These are phyloP conservation scores for Linepithema humile DNA, from an alignment of 1,140 invertebrate genomes.

Conservation along the genomic window DNA sequence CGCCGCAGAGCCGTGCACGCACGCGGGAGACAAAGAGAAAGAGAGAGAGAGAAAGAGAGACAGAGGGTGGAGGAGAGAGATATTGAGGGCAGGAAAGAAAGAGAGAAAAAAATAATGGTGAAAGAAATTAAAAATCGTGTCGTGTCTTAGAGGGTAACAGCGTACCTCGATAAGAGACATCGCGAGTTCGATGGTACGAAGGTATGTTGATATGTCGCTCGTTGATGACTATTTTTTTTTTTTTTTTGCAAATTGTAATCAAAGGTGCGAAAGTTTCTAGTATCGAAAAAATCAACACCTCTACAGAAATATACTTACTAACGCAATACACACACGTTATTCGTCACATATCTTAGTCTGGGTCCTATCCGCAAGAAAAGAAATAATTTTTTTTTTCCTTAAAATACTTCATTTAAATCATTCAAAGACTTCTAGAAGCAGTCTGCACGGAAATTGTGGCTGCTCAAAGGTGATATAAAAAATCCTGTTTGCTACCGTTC, in stretches of 20 bases:
- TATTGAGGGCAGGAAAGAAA: not conserved
- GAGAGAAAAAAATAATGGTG: not conserved
- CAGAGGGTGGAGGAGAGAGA: not conserved
- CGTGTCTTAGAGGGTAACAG: not conserved
- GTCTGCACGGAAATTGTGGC: not conserved
- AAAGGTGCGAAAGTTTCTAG: not conserved
- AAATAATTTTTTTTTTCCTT: not conserved
- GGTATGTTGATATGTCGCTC: not conserved
- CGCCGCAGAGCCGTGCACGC: not conserved
- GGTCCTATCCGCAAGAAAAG: not conserved
- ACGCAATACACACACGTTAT: not conserved
- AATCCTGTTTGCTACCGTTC: not conserved
- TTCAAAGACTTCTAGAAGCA: not conserved
- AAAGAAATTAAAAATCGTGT: slow-evolving; percentile 4
- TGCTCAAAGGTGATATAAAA: not conserved
- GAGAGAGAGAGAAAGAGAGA: not conserved
- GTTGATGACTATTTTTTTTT: not conserved
- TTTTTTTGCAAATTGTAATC: not conserved
- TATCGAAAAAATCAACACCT: not conserved
- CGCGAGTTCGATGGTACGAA: not conserved
- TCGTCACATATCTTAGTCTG: not conserved
- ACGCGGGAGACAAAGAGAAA: not conserved
- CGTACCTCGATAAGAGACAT: slow-evolving; percentile 17
- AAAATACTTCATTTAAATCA: not conserved
- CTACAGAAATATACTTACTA: slow-evolving; percentile 9